A percentile compares a stretch with the other conserved stretches of the same genome.
Evolutionary conservation across 1,140 invertebrate species (phyloP).

Genomic region (Neodiprion virginianus): DNA sequence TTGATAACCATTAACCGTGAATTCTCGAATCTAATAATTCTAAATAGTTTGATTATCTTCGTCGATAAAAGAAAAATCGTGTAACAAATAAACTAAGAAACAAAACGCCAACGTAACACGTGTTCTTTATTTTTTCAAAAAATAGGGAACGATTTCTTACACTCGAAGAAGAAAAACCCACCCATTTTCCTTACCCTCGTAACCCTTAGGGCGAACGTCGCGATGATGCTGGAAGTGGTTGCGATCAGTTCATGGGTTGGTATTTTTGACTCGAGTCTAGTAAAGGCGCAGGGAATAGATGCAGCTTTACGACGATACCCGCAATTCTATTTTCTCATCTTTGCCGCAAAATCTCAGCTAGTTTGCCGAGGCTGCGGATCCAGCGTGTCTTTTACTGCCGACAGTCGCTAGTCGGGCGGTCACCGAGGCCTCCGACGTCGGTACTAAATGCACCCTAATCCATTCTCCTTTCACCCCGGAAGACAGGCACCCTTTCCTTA

Average conservation of each 20-base stretch:
- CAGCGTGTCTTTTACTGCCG: neutral
- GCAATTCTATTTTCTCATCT: neutral
- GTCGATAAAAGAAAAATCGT: too few species aligned
- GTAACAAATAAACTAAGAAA: too few species aligned
- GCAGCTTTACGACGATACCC: neutral
- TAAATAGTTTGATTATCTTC: too few species aligned
- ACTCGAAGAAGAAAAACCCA: too few species aligned
- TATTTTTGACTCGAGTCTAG: neutral
- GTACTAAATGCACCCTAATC: slow-evolving; percentile 44
- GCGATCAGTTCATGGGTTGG: neutral
- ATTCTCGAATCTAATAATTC: too few species aligned
- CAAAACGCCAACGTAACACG: too few species aligned
- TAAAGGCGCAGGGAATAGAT: neutral
- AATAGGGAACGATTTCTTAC: too few species aligned
- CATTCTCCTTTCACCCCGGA: slow-evolving; percentile 47
- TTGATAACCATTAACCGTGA: too few species aligned
- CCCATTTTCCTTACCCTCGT: too few species aligned
- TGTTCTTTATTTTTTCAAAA: too few species aligned
- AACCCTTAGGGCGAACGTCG: neutral
- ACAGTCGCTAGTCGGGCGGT: neutral
- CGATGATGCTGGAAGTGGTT: neutral
- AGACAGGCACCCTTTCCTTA: slow-evolving; percentile 34
- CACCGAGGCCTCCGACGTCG: neutral
- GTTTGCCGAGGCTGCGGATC: neutral
- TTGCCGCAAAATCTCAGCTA: neutral